Evolutionary conservation across 2,113 vertebrate species (phyloP), one percentile per base, ranked within the genome.

Genomic region (Microcebus murinus): DNA sequence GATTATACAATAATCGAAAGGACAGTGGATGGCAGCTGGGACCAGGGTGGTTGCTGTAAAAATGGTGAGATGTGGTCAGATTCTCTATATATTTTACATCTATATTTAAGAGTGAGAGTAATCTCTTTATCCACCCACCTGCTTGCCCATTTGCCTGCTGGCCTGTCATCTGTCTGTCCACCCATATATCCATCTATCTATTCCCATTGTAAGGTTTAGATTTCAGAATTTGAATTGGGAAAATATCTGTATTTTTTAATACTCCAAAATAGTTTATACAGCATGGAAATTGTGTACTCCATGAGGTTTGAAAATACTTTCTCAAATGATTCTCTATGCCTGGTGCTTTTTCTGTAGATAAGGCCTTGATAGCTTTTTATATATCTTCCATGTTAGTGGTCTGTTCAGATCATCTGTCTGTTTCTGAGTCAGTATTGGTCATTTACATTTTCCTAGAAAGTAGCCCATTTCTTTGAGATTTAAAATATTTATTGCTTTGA

Each of bases 141-240:
- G 36, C 34, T 68, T 57, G 23, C 63, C 36, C 15, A n/a, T 82
- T 50, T 70, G 14, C 20, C n/a, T 48, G 45, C 34, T 70, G 39
- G 23, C 50, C 77, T 27, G 50, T 65, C 25, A 67, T 34, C n/a
- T 61, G 9, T 34, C 50, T 65, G 52, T 86, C 83, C 65, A 86
- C 29, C 31, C 42, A 92, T 74, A 39, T 14, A 88, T 20, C 21
- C 6, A 59, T 55, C 13, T 59, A 88, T 29, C 13, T 61, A 88
- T 29, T 80, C 29, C 21, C 48, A 39, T 31, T 61, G 15, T 67
- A 52, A 68, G 31, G 39, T 88, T 85, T 68, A 84, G 12, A 84
- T 68, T 83, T 89, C 42, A 92, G 48, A 89, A 80, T 85, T 84
- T 90, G 29, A 17, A 36, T 90, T 90, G 83, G 34, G 90, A 50